phyloP scores from a whole-genome alignment of 1,140 invertebrate genomes.

The Hycleus phaleratus region DNA sequence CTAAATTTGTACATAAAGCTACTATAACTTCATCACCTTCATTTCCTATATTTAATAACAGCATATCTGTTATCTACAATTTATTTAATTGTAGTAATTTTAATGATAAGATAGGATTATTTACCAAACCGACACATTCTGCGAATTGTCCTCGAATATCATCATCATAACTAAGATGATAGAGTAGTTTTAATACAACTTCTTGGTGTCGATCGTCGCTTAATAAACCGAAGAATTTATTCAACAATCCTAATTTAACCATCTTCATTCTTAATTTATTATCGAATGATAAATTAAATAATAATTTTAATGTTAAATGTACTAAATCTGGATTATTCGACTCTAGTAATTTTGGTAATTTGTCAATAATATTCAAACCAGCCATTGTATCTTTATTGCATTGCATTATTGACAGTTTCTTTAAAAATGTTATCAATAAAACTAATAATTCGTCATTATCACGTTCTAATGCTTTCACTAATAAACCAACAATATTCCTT shows the following conservation, averaged over 20 bases:
- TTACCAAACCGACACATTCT: slow-evolving; percentile 87
- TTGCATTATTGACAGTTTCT: slow-evolving; percentile 88
- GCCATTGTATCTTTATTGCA: slow-evolving; percentile 94
- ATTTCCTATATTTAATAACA: slow-evolving; percentile 62
- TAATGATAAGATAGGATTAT: slow-evolving; percentile 18
- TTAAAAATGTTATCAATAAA: slow-evolving; percentile 88
- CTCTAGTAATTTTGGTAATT: slow-evolving; percentile 63
- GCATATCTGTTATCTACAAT: slow-evolving; percentile 61
- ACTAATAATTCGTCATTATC: slow-evolving; percentile 79
- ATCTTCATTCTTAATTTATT: slow-evolving; percentile 77
- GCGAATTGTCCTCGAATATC: slow-evolving; percentile 90
- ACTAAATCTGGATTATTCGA: slow-evolving; percentile 72
- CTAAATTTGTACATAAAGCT: slow-evolving; percentile 86
- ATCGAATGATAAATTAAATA: slow-evolving; percentile 98
- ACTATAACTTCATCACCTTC: slow-evolving; percentile 69
- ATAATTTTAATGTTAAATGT: slow-evolving; percentile 77
- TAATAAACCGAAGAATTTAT: slow-evolving; percentile 82
- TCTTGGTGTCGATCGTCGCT: slow-evolving; percentile 81
- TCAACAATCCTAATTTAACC: slow-evolving; percentile 80
- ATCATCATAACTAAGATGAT: slow-evolving; percentile 93
- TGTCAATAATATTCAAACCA: slow-evolving; percentile 64
- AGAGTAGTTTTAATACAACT: slow-evolving; percentile 82
- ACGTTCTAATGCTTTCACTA: slow-evolving; percentile 83
- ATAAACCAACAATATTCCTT: slow-evolving; percentile 80
- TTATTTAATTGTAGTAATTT: background rate